phyloP scores from a whole-genome alignment of 2,113 vertebrate genomes.

The Stegastes partitus region DNA sequence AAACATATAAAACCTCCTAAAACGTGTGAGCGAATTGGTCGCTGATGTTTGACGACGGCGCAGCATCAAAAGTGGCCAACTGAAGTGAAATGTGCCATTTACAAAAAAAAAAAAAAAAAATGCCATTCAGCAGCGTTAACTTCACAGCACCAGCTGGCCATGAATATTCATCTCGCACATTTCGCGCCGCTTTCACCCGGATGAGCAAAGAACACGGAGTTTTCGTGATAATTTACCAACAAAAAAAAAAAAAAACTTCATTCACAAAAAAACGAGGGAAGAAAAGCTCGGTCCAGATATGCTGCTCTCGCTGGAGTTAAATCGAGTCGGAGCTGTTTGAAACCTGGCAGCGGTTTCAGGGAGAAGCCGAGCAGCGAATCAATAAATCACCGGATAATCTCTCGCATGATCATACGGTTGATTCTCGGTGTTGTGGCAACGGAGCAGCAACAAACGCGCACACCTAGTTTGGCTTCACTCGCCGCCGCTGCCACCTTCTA shows the following conservation, averaged over 20 bases:
- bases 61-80: slow-evolving; percentile 26
- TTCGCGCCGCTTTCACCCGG: slow-evolving; percentile 26
- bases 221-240: slow-evolving; percentile 21
- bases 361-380: slow-evolving; percentile 16
- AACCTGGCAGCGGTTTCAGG: not conserved
- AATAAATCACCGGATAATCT: slow-evolving; percentile 32
- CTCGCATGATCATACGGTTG: slow-evolving; percentile 10
- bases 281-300: not conserved
- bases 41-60: slow-evolving; percentile 4
- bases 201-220: slow-evolving; percentile 54
- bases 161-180: slow-evolving; percentile 66
- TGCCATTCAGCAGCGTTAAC: slow-evolving; percentile 52
- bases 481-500: too few species aligned
- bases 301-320: not conserved
- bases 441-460: slow-evolving; percentile 26
- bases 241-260: slow-evolving; percentile 25
- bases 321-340: not conserved
- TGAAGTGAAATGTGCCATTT: slow-evolving; percentile 35
- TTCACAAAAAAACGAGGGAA: slow-evolving; percentile 29
- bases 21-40: slow-evolving; percentile 4
- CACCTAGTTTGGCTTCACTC: not conserved
- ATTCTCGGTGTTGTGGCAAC: slow-evolving; percentile 40
- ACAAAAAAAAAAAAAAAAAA: too few species aligned
- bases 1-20: not conserved
- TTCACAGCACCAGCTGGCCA: slow-evolving; percentile 70